These are phyloP conservation scores for Carapus acus DNA, from an alignment of 2,797 vertebrate species.

Conservation along the genomic window DNA sequence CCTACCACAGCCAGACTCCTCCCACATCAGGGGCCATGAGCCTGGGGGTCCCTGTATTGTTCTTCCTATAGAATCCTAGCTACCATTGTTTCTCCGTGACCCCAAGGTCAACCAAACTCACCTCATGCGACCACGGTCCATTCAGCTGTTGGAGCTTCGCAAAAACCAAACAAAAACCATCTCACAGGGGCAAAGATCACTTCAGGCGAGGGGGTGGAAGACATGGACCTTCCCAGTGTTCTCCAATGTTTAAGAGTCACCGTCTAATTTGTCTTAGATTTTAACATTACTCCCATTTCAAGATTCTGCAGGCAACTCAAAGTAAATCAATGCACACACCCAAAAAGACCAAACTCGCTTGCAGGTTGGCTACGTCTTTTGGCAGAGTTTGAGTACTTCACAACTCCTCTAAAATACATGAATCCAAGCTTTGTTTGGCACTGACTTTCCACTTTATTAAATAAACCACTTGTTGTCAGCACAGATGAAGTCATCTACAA, in stretches of 20 bases:
- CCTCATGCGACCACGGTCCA: slow-evolving; percentile 58
- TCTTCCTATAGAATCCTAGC: slow-evolving; percentile 62
- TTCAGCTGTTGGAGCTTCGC: slow-evolving; percentile 63
- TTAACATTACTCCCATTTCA: slow-evolving; percentile 4
- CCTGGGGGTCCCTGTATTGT: slow-evolving; percentile 66
- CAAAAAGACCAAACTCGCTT: too few relatives aligned
- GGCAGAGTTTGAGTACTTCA: too few relatives aligned
- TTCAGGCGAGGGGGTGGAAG: slow-evolving; percentile 45
- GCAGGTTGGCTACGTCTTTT: too few relatives aligned
- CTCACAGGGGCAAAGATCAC: slow-evolving; percentile 49
- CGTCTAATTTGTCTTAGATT: slow-evolving; percentile 24
- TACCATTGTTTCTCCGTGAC: slow-evolving; percentile 67
- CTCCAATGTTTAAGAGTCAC: slow-evolving; percentile 33
- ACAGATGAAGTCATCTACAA: slow-evolving; percentile 32
- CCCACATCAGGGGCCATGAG: slow-evolving; percentile 63
- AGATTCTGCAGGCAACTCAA: background rate
- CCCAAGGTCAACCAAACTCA: slow-evolving; percentile 67
- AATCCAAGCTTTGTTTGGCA: background rate
- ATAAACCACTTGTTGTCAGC: slow-evolving; percentile 28
- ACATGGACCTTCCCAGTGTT: slow-evolving; percentile 21
- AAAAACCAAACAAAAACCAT: slow-evolving; percentile 62
- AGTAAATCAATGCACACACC: too few relatives aligned
- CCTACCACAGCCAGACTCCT: slow-evolving; percentile 55
- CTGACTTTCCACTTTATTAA: slow-evolving; percentile 16
- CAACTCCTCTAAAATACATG: slow-evolving; percentile 7